Percentiles rank a stretch among this genome's conserved stretches.
Conservation (phyloP, 2,113 vertebrate genomes). For the Eurystomus gularis region DNA sequence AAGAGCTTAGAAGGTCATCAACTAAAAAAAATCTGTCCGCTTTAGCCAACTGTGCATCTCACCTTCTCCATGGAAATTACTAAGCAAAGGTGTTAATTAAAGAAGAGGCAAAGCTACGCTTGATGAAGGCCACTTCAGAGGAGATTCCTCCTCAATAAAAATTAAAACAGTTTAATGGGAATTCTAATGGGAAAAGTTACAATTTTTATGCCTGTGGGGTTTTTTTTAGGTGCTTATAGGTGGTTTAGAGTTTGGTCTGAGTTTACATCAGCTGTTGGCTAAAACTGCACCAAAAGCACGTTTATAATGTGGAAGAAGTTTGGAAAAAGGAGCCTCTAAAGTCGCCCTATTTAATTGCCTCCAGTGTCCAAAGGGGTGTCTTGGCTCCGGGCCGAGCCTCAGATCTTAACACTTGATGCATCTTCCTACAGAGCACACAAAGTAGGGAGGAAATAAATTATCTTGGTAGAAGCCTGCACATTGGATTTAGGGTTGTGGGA, state of each 20-base stretch:
- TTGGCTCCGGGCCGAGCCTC: neutral
- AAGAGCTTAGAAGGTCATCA: neutral
- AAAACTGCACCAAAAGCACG: neutral
- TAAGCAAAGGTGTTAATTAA: constrained; percentile 51
- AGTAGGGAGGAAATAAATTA: neutral
- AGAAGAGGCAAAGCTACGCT: constrained; percentile 42
- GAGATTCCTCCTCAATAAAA: constrained; percentile 24
- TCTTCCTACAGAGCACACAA: neutral
- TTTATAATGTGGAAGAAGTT: neutral
- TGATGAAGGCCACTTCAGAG: constrained; percentile 34
- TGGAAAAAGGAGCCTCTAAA: neutral
- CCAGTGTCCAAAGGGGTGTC: neutral
- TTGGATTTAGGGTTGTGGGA: neutral
- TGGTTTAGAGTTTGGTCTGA: constrained; percentile 10
- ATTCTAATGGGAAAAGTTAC: constrained; percentile 12
- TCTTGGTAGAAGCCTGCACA: neutral
- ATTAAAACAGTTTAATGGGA: neutral
- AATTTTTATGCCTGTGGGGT: neutral
- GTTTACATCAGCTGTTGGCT: constrained; percentile 7
- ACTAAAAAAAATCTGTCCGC: neutral
- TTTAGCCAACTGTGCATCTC: constrained; percentile 51
- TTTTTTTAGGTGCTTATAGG: neutral
- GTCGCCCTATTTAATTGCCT: neutral
- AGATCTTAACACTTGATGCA: neutral
- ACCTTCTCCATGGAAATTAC: constrained; percentile 56